Evolutionary conservation across 2,888 invertebrate genomes (phyloP).

Genomic region (Notodonta dromedarius): DNA sequence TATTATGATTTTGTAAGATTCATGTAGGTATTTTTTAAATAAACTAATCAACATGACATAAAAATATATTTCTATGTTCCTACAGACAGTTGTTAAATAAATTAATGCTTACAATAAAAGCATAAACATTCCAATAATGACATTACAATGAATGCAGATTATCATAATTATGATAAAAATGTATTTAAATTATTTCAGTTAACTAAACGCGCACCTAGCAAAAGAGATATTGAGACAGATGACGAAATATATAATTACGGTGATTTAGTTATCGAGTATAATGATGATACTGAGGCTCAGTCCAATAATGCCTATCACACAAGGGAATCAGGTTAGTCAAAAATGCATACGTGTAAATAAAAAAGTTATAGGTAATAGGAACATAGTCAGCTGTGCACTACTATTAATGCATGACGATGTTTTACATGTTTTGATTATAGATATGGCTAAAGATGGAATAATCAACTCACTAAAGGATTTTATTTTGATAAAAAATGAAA

Average conservation of each 20-base stretch:
- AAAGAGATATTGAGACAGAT: constrained; percentile 12
- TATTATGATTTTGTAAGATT: no score
- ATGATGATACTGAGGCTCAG: constrained; percentile 57
- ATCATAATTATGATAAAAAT: not conserved
- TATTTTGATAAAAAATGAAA: constrained; percentile 12
- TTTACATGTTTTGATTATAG: not conserved
- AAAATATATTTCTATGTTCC: no score
- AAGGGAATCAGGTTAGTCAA: constrained; percentile 31
- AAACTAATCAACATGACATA: no score
- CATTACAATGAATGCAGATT: no score
- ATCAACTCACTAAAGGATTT: constrained; percentile 21
- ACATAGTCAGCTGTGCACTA: not conserved
- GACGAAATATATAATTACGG: constrained; percentile 35
- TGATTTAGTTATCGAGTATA: constrained; percentile 72
- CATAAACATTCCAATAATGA: no score
- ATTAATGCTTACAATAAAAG: no score
- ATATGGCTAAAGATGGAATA: constrained; percentile 14
- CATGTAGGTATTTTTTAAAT: no score
- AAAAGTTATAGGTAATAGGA: not conserved
- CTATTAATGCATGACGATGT: not conserved
- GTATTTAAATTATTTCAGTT: constrained; percentile 15
- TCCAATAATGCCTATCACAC: constrained; percentile 64
- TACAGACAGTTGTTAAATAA: no score
- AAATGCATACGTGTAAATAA: not conserved
- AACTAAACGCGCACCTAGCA: constrained; percentile 9